Base-by-base conservation (phyloP, 1,140 invertebrate genomes). In the Holotrichia oblita region DNA sequence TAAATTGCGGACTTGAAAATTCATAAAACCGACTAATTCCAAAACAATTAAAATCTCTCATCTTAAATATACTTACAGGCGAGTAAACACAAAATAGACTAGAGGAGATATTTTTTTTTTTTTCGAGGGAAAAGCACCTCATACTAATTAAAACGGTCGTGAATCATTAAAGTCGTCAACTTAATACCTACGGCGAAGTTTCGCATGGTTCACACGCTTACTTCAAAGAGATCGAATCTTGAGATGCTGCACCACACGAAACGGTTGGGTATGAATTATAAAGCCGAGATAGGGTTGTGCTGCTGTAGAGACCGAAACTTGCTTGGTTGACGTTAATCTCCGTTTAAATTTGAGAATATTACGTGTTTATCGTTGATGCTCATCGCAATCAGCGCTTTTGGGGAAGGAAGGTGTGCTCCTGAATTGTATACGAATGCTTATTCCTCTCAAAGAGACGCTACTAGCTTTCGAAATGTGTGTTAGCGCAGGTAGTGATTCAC, bases 201-300 rank as follows among this genome's bases (percentile, higher is more conserved):
- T 69, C 8, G 61, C 61, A 69, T 17, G 61, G 17, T 17, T 48
- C n/a, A 48, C 44, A 34, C 27, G 27, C 27, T 34, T 34, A 64
- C 59, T 69, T 69, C 61, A 69, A 69, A 69, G 61, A 69, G 22
- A 69, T 69, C 61, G 9, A 20, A 69, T 69, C 61, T n/a, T 69
- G 22, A 69, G 10, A 69, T 69, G 17, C 27, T 14, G 61, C 61
- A 4, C 22, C 17, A 69, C 61, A 69, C 61, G 20, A 34, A 69
- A 20, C 61, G 20, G 61, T 69, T 69, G 27, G 17, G 61, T 69
- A 69, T 69, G 61, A 69, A 69, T 69, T 69, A 34, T 69, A 69
- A 69, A 69, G 61, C 61, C 61, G 61, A 69, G 61, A 27, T 69
- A 69, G 61, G 61, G 61, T 69, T 69, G n/a, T n/a, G n/a, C n/a